Conservation (phyloP, 1,140 invertebrate genomes). For the Alviniconcha marisindica region DNA sequence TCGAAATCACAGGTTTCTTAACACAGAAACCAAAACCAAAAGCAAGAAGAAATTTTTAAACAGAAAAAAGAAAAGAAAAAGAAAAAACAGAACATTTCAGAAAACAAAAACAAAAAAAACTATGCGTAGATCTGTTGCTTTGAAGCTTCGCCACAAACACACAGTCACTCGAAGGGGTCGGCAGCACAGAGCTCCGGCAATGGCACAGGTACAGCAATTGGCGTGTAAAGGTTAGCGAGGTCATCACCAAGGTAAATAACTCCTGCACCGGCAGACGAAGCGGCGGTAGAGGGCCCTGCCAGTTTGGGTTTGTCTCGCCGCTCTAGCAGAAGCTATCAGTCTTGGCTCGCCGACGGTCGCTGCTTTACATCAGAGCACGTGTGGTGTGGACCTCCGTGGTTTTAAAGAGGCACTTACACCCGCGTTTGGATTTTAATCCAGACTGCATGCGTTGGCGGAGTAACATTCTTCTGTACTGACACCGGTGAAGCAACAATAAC, state of each 20-base stretch:
- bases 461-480: too few relatives aligned
- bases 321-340: conserved; percentile 38
- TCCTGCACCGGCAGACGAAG: conserved; percentile 31
- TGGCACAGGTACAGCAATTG: background rate
- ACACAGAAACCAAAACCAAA: too few relatives aligned
- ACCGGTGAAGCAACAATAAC: too few relatives aligned
- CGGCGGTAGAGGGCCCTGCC: conserved; percentile 18
- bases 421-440: too few relatives aligned
- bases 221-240: conserved; percentile 22
- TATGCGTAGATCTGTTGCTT: background rate
- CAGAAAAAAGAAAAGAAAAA: too few relatives aligned
- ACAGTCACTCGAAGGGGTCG: background rate
- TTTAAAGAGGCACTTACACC: too few relatives aligned
- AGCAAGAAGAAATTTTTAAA: too few relatives aligned
- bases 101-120: too few relatives aligned
- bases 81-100: too few relatives aligned
- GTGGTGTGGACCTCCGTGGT: conserved; percentile 18
- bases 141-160: background rate
- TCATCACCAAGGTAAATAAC: conserved; percentile 43
- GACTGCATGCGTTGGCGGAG: too few relatives aligned
- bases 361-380: conserved; percentile 37
- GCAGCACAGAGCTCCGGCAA: background rate
- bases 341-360: conserved; percentile 16
- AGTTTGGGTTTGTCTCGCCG: conserved; percentile 43
- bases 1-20: too few relatives aligned